Percentiles rank a stretch among this genome's conserved stretches.
Conservation (phyloP, 1,140 invertebrate species). For the Aphelenchoides avenae region DNA sequence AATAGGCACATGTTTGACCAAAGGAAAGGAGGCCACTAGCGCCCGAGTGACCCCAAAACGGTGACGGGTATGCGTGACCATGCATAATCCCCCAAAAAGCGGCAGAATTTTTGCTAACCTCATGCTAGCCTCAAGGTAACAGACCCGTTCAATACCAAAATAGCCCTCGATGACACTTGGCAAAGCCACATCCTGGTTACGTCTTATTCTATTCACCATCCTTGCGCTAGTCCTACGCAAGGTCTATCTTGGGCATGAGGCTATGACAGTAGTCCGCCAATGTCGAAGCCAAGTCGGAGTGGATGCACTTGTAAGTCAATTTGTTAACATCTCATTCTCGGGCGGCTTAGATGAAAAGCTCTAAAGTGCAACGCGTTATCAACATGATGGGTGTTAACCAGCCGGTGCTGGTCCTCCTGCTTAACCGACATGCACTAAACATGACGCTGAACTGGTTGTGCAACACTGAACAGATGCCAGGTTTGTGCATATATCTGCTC, state of each 20-base stretch:
- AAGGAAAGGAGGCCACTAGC: too few relatives aligned
- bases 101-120: too few relatives aligned
- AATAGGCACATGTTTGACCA: too few relatives aligned
- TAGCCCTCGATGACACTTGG: too few relatives aligned
- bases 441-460: constrained; percentile 58
- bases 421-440: constrained; percentile 55
- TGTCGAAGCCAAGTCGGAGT: constrained; percentile 15
- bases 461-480: constrained; percentile 45
- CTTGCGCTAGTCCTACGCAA: constrained; percentile 16
- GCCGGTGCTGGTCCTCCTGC: constrained; percentile 46
- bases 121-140: too few relatives aligned
- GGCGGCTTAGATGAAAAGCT: constrained; percentile 30
- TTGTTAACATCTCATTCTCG: not conserved
- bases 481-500: not conserved
- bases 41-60: too few relatives aligned
- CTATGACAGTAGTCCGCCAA: constrained; percentile 16
- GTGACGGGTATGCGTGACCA: too few relatives aligned
- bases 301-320: constrained; percentile 13
- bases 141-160: too few relatives aligned
- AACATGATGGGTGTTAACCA: constrained; percentile 9
- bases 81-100: too few relatives aligned
- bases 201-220: not conserved
- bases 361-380: constrained; percentile 6
- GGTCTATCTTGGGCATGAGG: constrained; percentile 22
- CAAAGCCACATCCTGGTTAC: too few relatives aligned